Conservation (phyloP, 2,113 vertebrate genomes). For the Scomber colias region DNA sequence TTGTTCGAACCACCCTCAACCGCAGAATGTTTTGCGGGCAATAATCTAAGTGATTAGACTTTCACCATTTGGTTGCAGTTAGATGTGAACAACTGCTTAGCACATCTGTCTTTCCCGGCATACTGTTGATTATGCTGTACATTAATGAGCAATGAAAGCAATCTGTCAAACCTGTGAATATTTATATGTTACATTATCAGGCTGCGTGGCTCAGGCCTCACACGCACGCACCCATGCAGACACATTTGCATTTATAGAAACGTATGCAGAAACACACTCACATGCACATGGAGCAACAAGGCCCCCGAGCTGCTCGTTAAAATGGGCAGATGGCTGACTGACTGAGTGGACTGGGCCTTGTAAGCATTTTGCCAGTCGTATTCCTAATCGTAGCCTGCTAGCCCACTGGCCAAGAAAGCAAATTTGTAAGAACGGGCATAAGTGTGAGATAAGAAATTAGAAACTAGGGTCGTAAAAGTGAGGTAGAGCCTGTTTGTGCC, state of each 20-base stretch:
- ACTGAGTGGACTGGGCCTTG: slow-evolving; percentile 66
- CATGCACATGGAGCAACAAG: slow-evolving; percentile 9
- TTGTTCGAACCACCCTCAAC: slow-evolving; percentile 33
- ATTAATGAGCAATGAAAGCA: slow-evolving; percentile 66
- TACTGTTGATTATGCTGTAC: slow-evolving; percentile 46
- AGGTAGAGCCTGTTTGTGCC: slow-evolving; percentile 8
- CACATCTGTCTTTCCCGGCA: slow-evolving; percentile 58
- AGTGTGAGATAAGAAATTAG: slow-evolving; percentile 39
- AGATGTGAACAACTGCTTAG: slow-evolving; percentile 24
- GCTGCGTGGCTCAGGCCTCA: slow-evolving; percentile 9
- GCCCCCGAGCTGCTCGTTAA: slow-evolving; percentile 74
- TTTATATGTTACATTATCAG: slow-evolving; percentile 49
- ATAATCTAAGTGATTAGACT: slow-evolving; percentile 4
- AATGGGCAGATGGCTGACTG: slow-evolving; percentile 80
- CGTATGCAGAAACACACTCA: slow-evolving; percentile 27
- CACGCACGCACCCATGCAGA: slow-evolving; percentile 22
- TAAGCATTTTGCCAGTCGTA: slow-evolving; percentile 67
- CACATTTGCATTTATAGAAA: slow-evolving; percentile 24
- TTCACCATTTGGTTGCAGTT: slow-evolving; percentile 16
- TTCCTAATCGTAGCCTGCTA: slow-evolving; percentile 69
- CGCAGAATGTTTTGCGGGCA: slow-evolving; percentile 1
- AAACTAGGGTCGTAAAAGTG: background rate
- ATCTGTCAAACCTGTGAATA: slow-evolving; percentile 73
- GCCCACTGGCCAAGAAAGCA: slow-evolving; percentile 58
- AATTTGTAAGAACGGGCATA: slow-evolving; percentile 38